Conservation (phyloP, 2,888 invertebrate species). For the Dolichopus griseipennis region DNA sequence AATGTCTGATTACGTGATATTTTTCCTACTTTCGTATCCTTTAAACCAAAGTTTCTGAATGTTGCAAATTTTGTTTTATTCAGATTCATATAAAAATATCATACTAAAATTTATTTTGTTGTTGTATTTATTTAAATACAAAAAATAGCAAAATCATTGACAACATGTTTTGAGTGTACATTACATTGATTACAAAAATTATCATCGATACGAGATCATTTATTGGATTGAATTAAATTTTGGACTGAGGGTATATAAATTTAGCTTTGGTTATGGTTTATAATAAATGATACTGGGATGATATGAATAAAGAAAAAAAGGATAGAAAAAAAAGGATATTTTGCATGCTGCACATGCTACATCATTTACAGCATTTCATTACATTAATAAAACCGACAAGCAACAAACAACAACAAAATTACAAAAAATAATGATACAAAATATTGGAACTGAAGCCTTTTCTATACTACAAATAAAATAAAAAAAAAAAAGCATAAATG, state of each 20-base stretch:
- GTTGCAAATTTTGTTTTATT: not conserved
- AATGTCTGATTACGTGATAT: not conserved
- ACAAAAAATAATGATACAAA: too few species aligned
- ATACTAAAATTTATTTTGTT: not conserved
- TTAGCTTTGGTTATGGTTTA: too few species aligned
- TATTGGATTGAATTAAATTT: too few species aligned
- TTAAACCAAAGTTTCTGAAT: not conserved
- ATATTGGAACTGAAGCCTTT: too few species aligned
- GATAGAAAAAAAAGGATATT: not conserved
- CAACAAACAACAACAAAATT: too few species aligned
- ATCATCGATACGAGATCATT: not conserved
- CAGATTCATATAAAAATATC: not conserved
- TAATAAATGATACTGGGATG: too few species aligned
- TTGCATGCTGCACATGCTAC: constrained; percentile 1
- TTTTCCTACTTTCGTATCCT: not conserved
- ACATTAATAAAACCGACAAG: not conserved
- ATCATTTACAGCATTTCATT: not conserved
- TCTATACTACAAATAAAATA: not conserved
- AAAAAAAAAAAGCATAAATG: not conserved
- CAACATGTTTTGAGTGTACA: not conserved
- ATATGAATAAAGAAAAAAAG: too few species aligned
- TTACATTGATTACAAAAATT: not conserved
- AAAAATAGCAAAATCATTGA: not conserved
- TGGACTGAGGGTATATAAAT: too few species aligned
- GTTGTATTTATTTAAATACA: not conserved